Evolutionary conservation across 2,113 vertebrate species (phyloP).

Genomic region (Myotis davidii): DNA sequence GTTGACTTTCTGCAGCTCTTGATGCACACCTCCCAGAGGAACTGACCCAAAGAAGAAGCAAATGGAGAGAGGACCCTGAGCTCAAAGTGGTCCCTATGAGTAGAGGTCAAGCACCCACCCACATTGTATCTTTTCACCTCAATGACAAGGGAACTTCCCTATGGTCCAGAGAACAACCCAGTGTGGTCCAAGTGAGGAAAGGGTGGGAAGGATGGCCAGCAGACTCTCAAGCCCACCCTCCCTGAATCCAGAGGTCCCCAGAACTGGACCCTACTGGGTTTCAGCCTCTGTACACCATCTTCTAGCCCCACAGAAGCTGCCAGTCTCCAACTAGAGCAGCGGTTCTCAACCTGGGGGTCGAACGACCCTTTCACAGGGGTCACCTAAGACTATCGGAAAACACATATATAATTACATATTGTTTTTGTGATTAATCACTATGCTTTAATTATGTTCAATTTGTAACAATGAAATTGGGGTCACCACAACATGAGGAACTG

Average conservation of each 20-base stretch:
- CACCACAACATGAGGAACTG: too few species aligned
- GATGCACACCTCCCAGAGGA: rapidly evolving
- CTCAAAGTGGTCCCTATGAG: not conserved
- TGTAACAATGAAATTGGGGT: too few species aligned
- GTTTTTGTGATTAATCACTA: too few species aligned
- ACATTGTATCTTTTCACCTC: not conserved
- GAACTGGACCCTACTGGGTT: not conserved
- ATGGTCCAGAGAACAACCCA: not conserved
- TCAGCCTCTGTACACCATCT: not conserved
- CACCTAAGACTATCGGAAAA: too few species aligned
- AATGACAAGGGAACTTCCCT: not conserved
- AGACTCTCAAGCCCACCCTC: not conserved
- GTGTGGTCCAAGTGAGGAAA: not conserved
- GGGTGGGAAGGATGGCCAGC: not conserved
- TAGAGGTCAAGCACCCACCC: not conserved
- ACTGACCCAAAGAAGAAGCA: conserved; percentile 1
- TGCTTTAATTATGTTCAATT: too few species aligned
- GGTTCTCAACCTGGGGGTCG: too few species aligned
- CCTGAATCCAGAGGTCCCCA: not conserved
- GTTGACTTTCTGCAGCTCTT: conserved; percentile 35
- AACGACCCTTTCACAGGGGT: too few species aligned
- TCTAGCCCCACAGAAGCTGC: not conserved
- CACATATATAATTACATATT: too few species aligned
- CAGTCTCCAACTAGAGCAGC: not conserved
- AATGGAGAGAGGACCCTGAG: not conserved